These are phyloP conservation scores for Adineta ricciae DNA, from an alignment of 2,888 invertebrate genomes.

Conservation along the genomic window DNA sequence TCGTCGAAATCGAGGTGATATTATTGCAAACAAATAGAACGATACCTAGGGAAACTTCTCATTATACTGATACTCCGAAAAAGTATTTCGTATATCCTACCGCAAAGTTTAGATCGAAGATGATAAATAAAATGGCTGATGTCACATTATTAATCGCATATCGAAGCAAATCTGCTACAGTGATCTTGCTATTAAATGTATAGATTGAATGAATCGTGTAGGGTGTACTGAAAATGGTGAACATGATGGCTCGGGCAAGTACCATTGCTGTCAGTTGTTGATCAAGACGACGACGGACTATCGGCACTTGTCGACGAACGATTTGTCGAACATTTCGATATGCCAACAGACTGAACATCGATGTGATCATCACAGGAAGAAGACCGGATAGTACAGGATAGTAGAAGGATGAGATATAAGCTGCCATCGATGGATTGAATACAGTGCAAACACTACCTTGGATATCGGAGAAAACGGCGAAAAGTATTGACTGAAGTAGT, in stretches of 20 bases:
- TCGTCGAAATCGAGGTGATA: background rate
- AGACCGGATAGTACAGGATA: background rate
- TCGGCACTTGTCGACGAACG: background rate
- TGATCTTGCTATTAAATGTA: background rate
- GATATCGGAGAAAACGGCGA: background rate
- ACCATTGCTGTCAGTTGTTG: background rate
- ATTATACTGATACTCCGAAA: background rate
- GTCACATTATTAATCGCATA: background rate
- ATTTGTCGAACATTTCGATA: no score
- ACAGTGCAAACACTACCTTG: background rate
- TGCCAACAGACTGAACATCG: no score
- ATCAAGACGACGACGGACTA: background rate
- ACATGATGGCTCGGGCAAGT: background rate
- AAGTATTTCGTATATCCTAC: background rate
- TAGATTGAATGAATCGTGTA: background rate
- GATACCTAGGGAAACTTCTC: background rate
- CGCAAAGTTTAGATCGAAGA: background rate
- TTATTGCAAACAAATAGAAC: background rate
- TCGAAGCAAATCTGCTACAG: background rate
- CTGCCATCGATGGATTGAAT: background rate
- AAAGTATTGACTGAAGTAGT: background rate
- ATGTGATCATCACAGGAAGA: background rate
- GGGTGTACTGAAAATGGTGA: background rate
- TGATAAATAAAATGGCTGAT: background rate
- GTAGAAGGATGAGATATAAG: background rate